Evolutionary conservation across 2,113 vertebrate genomes (phyloP).

Genomic region (Catharus bicknelli): DNA sequence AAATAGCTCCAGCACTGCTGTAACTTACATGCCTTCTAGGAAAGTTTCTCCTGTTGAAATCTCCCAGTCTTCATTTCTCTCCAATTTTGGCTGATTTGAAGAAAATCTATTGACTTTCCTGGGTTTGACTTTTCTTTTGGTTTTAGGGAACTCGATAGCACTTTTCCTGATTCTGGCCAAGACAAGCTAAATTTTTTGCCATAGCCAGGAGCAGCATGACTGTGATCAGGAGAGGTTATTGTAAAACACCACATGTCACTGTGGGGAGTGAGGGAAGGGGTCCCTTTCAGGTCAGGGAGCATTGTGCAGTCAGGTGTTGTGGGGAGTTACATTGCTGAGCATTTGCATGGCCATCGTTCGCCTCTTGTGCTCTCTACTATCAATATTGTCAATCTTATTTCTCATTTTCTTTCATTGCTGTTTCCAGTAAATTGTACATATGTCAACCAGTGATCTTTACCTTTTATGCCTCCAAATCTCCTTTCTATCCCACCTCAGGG

Average conservation of each 20-base stretch:
- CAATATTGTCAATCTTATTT: background rate
- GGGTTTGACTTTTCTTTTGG: background rate
- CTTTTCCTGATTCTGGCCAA: background rate
- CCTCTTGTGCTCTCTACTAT: background rate
- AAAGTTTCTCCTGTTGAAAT: background rate
- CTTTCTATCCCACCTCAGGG: rapidly evolving
- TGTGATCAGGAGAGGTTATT: background rate
- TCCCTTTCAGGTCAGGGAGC: background rate
- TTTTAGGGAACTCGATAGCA: background rate
- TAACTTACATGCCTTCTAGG: background rate
- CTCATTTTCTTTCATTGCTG: background rate
- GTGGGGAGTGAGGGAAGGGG: background rate
- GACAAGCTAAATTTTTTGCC: background rate
- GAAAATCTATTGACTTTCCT: background rate
- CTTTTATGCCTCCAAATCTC: background rate
- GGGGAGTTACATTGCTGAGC: rapidly evolving
- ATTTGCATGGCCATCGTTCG: rapidly evolving
- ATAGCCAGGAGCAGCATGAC: background rate
- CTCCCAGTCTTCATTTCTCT: background rate
- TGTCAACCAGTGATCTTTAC: background rate
- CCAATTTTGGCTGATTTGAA: background rate
- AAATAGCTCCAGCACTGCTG: background rate
- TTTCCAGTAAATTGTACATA: background rate
- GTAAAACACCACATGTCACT: background rate
- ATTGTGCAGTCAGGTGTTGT: background rate